Conservation (phyloP, 2,113 vertebrate species). For the Vulpes ferrilata region DNA sequence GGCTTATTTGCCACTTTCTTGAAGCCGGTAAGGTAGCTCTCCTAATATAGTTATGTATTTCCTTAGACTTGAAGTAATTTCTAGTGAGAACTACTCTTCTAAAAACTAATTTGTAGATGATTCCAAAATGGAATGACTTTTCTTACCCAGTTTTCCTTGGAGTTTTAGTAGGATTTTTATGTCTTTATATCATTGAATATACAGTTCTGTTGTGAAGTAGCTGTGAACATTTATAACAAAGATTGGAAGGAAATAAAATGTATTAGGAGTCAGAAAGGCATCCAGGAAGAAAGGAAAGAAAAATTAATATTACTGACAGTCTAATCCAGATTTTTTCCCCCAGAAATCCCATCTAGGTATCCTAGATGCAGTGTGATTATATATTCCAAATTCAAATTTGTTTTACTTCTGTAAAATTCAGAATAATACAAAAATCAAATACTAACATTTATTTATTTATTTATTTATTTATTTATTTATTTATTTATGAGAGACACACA, state of each 20-base stretch:
- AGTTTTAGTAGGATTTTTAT: constrained; percentile 2
- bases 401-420: constrained; percentile 54
- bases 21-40: neutral
- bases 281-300: neutral
- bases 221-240: neutral
- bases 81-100: neutral
- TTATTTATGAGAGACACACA: too few relatives aligned
- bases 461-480: neutral
- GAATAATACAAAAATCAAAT: neutral
- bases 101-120: constrained; percentile 1
- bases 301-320: neutral
- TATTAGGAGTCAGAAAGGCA: neutral
- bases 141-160: neutral
- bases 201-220: neutral
- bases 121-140: constrained; percentile 40
- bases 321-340: neutral
- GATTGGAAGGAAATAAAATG: neutral
- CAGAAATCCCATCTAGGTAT: neutral
- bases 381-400: neutral
- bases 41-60: neutral
- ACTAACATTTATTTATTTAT: neutral
- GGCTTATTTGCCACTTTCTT: neutral
- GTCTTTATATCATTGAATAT: neutral
- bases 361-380: neutral
- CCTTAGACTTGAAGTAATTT: neutral